Conservation (phyloP, 2,888 invertebrate species). For the Trisateles emortualis region DNA sequence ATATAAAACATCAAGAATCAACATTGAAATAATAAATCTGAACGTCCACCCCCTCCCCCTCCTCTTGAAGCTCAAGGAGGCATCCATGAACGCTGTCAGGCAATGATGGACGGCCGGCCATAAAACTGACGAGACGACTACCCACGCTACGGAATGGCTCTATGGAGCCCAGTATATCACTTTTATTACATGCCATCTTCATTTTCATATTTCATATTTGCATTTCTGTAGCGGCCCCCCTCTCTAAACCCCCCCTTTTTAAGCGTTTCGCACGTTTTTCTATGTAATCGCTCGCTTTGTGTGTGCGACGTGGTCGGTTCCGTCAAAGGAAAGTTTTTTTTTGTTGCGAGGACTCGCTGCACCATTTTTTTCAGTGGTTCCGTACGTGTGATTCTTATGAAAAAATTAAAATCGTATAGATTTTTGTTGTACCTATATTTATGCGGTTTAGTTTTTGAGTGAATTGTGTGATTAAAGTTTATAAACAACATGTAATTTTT, state of each 20-base stretch:
- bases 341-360: slow-evolving; percentile 45
- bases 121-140: slow-evolving; percentile 91
- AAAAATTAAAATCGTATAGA: no score
- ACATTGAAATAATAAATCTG: slow-evolving; percentile 82
- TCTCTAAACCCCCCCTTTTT: slow-evolving; percentile 62
- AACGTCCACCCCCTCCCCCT: slow-evolving; percentile 52
- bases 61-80: slow-evolving; percentile 69
- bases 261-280: slow-evolving; percentile 82
- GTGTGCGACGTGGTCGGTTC: slow-evolving; percentile 67
- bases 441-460: no score
- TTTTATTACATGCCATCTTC: slow-evolving; percentile 92
- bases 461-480: no score
- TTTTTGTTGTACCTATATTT: no score
- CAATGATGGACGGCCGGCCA: slow-evolving; percentile 91
- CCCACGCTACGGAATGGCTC: slow-evolving; percentile 91
- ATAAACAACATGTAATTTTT: no score
- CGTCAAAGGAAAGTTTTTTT: slow-evolving; percentile 70
- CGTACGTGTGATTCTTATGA: slow-evolving; percentile 24
- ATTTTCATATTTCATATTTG: slow-evolving; percentile 89
- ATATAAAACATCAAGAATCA: slow-evolving; percentile 71
- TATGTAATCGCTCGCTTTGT: slow-evolving; percentile 80
- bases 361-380: slow-evolving; percentile 40
- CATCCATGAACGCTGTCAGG: slow-evolving; percentile 89
- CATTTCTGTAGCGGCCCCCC: slow-evolving; percentile 75
- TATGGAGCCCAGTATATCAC: slow-evolving; percentile 92